phyloP scores from a whole-genome alignment of 2,888 invertebrate genomes.

The Drymonia ruficornis region DNA sequence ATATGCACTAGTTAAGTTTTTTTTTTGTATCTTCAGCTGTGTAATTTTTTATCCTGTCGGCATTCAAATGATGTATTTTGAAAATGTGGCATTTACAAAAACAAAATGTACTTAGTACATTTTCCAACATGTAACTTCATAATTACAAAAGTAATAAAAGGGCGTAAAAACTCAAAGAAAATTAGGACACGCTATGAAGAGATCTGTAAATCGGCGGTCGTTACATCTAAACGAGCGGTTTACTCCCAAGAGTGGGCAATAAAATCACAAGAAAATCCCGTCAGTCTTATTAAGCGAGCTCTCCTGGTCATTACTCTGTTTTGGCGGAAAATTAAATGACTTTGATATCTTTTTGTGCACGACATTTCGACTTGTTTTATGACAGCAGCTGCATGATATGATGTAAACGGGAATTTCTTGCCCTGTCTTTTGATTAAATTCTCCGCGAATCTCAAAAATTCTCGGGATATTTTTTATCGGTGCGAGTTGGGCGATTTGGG shows the following conservation, averaged over 20 bases:
- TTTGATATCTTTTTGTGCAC: conserved; percentile 48
- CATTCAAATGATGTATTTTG: too few species aligned
- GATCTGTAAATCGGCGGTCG: conserved; percentile 64
- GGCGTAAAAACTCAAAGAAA: conserved; percentile 54
- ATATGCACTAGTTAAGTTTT: too few species aligned
- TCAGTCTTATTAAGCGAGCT: conserved; percentile 63
- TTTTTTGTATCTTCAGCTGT: too few species aligned
- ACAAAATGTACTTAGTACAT: not conserved
- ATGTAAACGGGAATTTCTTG: conserved; percentile 28
- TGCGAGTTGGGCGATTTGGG: conserved; percentile 1
- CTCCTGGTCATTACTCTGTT: conserved; percentile 62
- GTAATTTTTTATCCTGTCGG: too few species aligned
- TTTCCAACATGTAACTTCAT: conserved; percentile 12
- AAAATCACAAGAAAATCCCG: conserved; percentile 65
- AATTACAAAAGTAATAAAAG: conserved; percentile 14
- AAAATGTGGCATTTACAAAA: too few species aligned
- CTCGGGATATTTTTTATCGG: conserved; percentile 7
- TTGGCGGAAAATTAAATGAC: conserved; percentile 68
- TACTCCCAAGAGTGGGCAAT: conserved; percentile 62
- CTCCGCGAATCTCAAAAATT: conserved; percentile 12
- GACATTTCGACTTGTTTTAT: conserved; percentile 44
- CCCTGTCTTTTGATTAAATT: conserved; percentile 39
- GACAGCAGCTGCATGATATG: conserved; percentile 38
- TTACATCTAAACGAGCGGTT: conserved; percentile 68
- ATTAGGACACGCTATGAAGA: conserved; percentile 58